phyloP scores from a whole-genome alignment of 2,888 invertebrate genomes.

The Hemicrepidius hirtus region DNA sequence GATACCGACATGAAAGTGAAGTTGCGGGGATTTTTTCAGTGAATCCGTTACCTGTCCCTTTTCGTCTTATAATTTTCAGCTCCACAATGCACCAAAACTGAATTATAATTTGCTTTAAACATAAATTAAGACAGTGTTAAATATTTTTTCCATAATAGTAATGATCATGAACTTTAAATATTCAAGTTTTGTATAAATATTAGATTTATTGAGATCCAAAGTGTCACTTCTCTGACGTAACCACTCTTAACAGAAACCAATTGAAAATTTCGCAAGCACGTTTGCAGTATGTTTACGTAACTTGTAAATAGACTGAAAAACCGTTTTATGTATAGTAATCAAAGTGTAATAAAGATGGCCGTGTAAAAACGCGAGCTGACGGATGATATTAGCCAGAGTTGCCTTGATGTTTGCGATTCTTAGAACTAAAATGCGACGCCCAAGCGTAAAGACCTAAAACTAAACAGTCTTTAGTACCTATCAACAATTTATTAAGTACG shows the following conservation, averaged over 20 bases:
- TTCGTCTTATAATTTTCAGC: too few species aligned
- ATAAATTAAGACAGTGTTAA: too few species aligned
- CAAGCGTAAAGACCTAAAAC: constrained; percentile 5
- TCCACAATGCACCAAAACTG: too few species aligned
- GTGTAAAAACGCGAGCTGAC: constrained; percentile 53
- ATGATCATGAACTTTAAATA: too few species aligned
- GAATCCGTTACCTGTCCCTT: too few species aligned
- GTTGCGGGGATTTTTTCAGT: too few species aligned
- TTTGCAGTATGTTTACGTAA: constrained; percentile 42
- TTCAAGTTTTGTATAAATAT: neutral
- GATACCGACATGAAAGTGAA: too few species aligned
- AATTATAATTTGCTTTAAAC: too few species aligned
- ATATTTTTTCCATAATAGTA: too few species aligned
- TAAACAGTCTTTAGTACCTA: constrained; percentile 7
- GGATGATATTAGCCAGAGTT: constrained; percentile 52
- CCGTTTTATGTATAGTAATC: constrained; percentile 54
- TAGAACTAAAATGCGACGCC: constrained; percentile 31
- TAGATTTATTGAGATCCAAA: constrained; percentile 12
- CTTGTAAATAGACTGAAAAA: constrained; percentile 50
- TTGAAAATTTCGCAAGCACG: constrained; percentile 47
- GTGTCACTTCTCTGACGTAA: constrained; percentile 39
- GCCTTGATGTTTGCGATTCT: constrained; percentile 45
- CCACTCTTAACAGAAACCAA: constrained; percentile 36
- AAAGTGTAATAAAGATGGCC: constrained; percentile 53
- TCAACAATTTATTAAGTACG: neutral